Percentiles rank a stretch among this genome's conserved stretches.
Conservation (phyloP, 2,888 invertebrate genomes). For the Euplagia quadripunctaria region DNA sequence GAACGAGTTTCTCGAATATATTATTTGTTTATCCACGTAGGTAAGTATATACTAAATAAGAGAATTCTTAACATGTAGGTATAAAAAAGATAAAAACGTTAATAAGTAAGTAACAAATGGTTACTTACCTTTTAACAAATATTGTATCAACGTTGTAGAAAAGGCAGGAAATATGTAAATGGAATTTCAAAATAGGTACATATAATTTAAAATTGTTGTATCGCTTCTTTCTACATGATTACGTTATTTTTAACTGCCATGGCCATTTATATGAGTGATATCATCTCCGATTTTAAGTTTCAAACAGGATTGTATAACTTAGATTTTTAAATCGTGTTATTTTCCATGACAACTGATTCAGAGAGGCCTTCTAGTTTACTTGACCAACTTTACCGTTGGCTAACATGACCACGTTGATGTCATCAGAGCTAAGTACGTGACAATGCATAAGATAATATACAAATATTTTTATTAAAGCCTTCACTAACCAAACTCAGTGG, state of each 20-base stretch:
- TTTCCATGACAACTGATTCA: slow-evolving; percentile 18
- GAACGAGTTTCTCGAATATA: not conserved
- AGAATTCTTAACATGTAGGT: not conserved
- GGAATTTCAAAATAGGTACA: not conserved
- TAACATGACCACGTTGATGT: slow-evolving; percentile 1
- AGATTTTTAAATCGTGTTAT: slow-evolving; percentile 18
- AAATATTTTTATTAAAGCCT: not conserved
- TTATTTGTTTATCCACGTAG: too few species aligned
- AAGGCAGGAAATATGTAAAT: not conserved
- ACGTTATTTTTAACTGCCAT: slow-evolving; percentile 1
- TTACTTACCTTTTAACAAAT: not conserved
- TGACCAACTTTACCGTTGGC: not conserved
- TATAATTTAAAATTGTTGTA: not conserved
- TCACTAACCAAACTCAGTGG: not conserved
- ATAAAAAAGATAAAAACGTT: not conserved
- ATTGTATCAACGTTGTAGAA: not conserved
- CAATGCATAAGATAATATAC: not conserved
- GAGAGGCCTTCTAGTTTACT: slow-evolving; percentile 16
- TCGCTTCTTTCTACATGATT: slow-evolving; percentile 6
- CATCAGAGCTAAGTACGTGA: slow-evolving; percentile 5
- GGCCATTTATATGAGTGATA: slow-evolving; percentile 32
- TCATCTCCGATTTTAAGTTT: slow-evolving; percentile 42
- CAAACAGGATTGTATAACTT: slow-evolving; percentile 45
- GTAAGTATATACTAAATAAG: not conserved
- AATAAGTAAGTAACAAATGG: too few species aligned